phyloP scores from a whole-genome alignment of 2,888 invertebrate genomes.

The Tribolium freemani region DNA sequence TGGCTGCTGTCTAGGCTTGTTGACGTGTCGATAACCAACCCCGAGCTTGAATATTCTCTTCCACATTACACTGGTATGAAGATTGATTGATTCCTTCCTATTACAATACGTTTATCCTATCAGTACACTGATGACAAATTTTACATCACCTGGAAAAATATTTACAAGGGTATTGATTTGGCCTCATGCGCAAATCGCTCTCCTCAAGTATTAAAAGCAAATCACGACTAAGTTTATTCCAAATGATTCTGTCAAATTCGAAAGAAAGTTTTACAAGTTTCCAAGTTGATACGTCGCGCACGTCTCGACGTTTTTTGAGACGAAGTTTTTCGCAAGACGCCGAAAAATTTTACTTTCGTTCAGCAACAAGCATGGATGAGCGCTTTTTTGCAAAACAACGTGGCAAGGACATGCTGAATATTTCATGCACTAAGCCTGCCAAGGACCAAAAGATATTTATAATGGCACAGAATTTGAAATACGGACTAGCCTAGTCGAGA shows the following conservation, averaged over 20 bases:
- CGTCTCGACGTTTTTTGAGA: conserved; percentile 16
- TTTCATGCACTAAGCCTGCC: not conserved
- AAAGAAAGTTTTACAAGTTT: conserved; percentile 23
- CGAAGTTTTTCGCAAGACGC: conserved; percentile 10
- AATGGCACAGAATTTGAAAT: not conserved
- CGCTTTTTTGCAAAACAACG: conserved; percentile 8
- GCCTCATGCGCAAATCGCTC: conserved; percentile 5
- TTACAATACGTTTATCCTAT: conserved; percentile 37
- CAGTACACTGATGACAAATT: conserved; percentile 18
- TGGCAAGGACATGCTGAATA: conserved; percentile 14
- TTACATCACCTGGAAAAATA: conserved; percentile 16
- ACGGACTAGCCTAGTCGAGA: not conserved
- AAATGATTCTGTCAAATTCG: conserved; percentile 27
- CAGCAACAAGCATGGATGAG: conserved; percentile 15
- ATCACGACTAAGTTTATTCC: conserved; percentile 20
- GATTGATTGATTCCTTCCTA: conserved; percentile 43
- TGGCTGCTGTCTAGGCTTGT: conserved; percentile 45
- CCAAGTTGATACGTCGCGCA: conserved; percentile 16
- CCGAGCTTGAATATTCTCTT: conserved; percentile 36
- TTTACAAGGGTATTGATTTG: conserved; percentile 23
- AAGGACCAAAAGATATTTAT: not conserved
- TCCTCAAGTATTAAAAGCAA: conserved; percentile 23
- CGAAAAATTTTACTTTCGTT: conserved; percentile 22
- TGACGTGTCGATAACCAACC: conserved; percentile 45
- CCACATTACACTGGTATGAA: conserved; percentile 38